Evolutionary conservation across 2,888 invertebrate genomes (phyloP).

Genomic region (Priapulus caudatus): DNA sequence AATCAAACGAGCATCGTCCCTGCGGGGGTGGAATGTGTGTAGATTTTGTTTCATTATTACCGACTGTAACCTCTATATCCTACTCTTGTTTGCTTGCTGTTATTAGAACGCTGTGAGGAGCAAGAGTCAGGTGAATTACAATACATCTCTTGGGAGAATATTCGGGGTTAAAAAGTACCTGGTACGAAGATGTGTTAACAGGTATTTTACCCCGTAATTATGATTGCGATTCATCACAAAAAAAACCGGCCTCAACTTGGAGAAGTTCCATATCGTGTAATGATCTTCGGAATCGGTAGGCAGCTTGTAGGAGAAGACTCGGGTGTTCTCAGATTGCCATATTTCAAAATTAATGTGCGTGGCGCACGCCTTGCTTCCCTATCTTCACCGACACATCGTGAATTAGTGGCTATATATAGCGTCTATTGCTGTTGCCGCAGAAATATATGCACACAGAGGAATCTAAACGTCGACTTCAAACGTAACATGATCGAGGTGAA

Average conservation of each 20-base stretch:
- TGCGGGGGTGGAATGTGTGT: no score
- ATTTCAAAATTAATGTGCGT: no score
- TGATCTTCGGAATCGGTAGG: no score
- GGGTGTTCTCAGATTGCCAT: background rate
- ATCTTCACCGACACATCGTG: no score
- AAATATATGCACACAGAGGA: conserved; percentile 54
- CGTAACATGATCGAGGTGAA: conserved; percentile 61
- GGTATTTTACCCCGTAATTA: background rate
- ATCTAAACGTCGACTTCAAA: conserved; percentile 63
- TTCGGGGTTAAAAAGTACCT: conserved; percentile 90
- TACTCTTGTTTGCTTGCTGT: no score
- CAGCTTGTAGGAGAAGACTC: no score
- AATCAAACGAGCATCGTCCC: no score
- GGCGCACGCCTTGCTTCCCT: no score
- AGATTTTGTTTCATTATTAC: no score
- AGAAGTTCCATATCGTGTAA: no score
- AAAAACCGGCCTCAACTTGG: background rate
- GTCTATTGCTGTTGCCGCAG: conserved; percentile 57
- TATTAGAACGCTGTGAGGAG: conserved; percentile 60
- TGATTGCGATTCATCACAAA: background rate
- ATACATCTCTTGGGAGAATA: conserved; percentile 71
- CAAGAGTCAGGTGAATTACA: conserved; percentile 63
- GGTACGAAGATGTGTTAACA: conserved; percentile 57
- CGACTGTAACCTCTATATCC: no score
- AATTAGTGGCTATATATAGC: no score